These are phyloP conservation scores for Plagiodera versicolora DNA, from an alignment of 2,888 invertebrate genomes.

Conservation along the genomic window DNA sequence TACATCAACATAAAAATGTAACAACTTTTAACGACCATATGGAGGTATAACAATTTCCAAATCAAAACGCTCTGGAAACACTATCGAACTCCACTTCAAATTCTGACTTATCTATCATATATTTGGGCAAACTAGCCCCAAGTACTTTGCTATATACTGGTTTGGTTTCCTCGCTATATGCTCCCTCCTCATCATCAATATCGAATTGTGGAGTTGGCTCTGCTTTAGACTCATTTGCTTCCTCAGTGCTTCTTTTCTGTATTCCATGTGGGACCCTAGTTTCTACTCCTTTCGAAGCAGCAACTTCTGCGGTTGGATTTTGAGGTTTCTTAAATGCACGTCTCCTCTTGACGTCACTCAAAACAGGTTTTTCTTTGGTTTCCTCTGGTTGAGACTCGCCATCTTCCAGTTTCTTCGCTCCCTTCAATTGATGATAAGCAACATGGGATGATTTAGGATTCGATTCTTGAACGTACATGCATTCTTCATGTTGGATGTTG, in stretches of 20 bases:
- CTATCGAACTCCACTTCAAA: conserved; percentile 70
- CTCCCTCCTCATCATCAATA: conserved; percentile 61
- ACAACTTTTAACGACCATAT: conserved; percentile 7
- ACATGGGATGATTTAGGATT: conserved; percentile 66
- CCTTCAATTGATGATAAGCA: conserved; percentile 68
- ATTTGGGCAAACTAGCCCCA: conserved; percentile 67
- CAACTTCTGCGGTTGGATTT: conserved; percentile 31
- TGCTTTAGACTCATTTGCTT: conserved; percentile 41
- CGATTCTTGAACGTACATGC: conserved; percentile 74
- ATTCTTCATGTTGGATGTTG: conserved; percentile 75
- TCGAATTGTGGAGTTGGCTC: conserved; percentile 58
- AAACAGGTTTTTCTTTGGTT: conserved; percentile 21
- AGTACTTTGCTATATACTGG: conserved; percentile 66
- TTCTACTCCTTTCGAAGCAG: conserved; percentile 39
- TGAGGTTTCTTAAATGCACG: conserved; percentile 33
- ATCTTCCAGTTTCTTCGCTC: conserved; percentile 57
- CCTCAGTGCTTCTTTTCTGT: conserved; percentile 27
- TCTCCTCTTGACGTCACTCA: conserved; percentile 31
- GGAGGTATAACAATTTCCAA: conserved; percentile 18
- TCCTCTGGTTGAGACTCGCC: conserved; percentile 32
- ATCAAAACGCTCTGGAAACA: conserved; percentile 42
- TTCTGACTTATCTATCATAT: conserved; percentile 69
- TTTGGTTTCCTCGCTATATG: conserved; percentile 68
- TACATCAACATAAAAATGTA: conserved; percentile 10
- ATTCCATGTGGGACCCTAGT: conserved; percentile 14